Evolutionary conservation across 2,797 vertebrate species (phyloP).

Genomic region (Mareca penelope): DNA sequence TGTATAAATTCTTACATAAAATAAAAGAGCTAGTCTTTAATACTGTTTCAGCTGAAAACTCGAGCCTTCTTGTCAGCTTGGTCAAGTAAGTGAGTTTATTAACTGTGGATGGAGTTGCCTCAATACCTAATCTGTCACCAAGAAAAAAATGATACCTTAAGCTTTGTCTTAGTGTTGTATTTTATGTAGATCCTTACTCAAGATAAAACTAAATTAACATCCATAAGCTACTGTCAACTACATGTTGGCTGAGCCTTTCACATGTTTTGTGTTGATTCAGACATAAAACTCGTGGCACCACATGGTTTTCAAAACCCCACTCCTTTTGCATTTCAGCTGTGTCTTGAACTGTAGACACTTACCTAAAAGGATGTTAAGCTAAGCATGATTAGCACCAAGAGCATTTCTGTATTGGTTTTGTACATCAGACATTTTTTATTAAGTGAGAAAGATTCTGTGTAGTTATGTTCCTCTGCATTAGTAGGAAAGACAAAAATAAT

Average conservation of each 20-base stretch:
- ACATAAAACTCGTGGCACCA: not conserved
- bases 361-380: not conserved
- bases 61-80: not conserved
- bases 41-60: not conserved
- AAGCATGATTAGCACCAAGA: not conserved
- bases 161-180: not conserved
- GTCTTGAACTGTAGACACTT: not conserved
- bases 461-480: not conserved
- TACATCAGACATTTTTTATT: not conserved
- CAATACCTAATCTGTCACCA: not conserved
- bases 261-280: not conserved
- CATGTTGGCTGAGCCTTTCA: not conserved
- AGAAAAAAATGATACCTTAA: not conserved
- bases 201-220: not conserved
- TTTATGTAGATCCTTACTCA: not conserved
- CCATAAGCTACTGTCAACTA: not conserved
- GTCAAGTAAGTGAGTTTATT: not conserved
- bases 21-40: not conserved
- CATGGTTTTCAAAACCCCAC: not conserved
- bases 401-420: not conserved
- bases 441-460: not conserved
- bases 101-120: not conserved
- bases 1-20: not conserved
- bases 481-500: not conserved
- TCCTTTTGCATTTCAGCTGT: not conserved